These are phyloP conservation scores for Phanerotoma sp. DNA, from an alignment of 2,888 invertebrate species.

Conservation along the genomic window DNA sequence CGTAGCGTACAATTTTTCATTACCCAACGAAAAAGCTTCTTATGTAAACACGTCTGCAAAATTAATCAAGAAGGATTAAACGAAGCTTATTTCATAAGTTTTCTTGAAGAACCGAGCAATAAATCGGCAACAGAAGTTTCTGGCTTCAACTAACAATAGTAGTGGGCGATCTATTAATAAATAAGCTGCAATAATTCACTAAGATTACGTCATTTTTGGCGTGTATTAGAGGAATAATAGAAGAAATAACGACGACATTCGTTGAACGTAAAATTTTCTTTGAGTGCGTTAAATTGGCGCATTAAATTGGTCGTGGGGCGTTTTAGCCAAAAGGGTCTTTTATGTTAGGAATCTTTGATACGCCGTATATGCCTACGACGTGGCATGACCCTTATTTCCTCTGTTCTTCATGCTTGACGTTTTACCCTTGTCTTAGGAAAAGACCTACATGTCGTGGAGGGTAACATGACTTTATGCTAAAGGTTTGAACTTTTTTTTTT, in stretches of 20 bases:
- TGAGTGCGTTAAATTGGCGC: constrained; percentile 35
- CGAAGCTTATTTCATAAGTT: background rate
- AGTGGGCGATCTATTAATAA: background rate
- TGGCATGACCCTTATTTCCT: constrained; percentile 19
- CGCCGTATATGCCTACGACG: constrained; percentile 15
- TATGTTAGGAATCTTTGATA: constrained; percentile 22
- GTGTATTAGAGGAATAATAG: background rate
- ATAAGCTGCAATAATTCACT: background rate
- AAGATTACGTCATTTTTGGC: constrained; percentile 3
- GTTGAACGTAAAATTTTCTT: constrained; percentile 3
- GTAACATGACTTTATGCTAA: background rate
- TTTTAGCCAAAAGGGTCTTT: constrained; percentile 18
- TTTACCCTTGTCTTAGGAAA: background rate
- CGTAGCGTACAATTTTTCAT: no score
- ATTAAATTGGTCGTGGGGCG: constrained; percentile 27
- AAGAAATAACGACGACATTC: background rate
- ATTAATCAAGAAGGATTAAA: background rate
- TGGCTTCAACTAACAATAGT: constrained; percentile 2
- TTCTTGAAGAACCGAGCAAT: background rate
- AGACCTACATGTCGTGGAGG: background rate
- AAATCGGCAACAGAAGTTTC: background rate
- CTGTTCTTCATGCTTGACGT: constrained; percentile 5
- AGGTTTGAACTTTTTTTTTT: no score
- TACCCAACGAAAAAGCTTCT: no score
- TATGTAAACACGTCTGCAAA: no score